Percentiles rank a stretch among this genome's conserved stretches.
Conservation (phyloP, 2,113 vertebrate species). For the Lipophrys pholis region DNA sequence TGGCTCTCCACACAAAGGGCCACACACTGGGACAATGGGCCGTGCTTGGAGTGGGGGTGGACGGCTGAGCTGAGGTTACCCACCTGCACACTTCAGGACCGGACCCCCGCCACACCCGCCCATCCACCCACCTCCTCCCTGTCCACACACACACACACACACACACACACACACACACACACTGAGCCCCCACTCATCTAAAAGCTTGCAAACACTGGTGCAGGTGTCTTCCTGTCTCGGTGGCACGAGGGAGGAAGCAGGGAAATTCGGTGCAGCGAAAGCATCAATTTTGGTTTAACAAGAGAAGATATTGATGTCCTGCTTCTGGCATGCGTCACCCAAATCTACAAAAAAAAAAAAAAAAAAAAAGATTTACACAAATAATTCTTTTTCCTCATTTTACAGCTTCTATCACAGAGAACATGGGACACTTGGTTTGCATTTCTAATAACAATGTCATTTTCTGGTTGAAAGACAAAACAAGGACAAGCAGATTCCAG, state of each 20-base stretch:
- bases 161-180: slow-evolving; percentile 21
- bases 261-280: slow-evolving; percentile 32
- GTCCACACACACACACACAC: slow-evolving; percentile 17
- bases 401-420: too few relatives aligned
- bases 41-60: slow-evolving; percentile 69
- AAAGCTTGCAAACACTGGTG: slow-evolving; percentile 45
- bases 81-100: slow-evolving; percentile 81
- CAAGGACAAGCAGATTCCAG: too few relatives aligned
- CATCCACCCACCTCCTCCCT: neutral
- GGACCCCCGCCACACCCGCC: slow-evolving; percentile 4
- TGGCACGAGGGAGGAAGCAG: slow-evolving; percentile 45
- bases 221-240: slow-evolving; percentile 80
- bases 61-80: slow-evolving; percentile 76
- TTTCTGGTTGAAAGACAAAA: too few relatives aligned
- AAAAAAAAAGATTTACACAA: too few relatives aligned
- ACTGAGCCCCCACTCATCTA: slow-evolving; percentile 14
- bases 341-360: neutral
- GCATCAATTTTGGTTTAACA: slow-evolving; percentile 31
- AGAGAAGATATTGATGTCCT: slow-evolving; percentile 27
- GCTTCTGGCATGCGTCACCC: slow-evolving; percentile 3
- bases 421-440: too few relatives aligned
- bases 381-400: too few relatives aligned
- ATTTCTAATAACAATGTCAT: too few relatives aligned
- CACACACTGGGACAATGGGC: slow-evolving; percentile 80
- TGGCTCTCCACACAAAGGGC: slow-evolving; percentile 75